phyloP scores from a whole-genome alignment of 2,797 vertebrate species.

The Tragopan temminckii region DNA sequence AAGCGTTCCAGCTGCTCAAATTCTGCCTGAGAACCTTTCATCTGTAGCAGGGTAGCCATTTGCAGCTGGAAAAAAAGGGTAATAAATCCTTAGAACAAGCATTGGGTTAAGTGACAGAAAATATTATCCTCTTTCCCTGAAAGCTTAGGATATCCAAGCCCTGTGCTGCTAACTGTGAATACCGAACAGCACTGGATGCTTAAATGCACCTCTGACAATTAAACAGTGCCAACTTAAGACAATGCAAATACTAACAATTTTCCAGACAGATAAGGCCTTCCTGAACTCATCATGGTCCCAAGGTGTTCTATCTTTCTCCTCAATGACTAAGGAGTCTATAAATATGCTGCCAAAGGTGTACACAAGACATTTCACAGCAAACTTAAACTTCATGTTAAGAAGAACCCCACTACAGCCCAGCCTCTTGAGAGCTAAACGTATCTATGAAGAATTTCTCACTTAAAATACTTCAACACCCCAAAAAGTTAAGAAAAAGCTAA shows the following conservation, averaged over 20 bases:
- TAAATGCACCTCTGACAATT: background rate
- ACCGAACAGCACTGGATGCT: fast-evolving
- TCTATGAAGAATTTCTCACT: fast-evolving
- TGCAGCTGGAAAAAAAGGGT: slow-evolving; percentile 85
- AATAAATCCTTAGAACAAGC: background rate
- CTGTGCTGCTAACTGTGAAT: background rate
- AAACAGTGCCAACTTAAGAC: background rate
- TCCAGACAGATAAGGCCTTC: background rate
- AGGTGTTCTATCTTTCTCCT: background rate
- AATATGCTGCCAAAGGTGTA: background rate
- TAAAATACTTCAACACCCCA: background rate
- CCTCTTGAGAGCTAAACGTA: background rate
- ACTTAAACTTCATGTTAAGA: background rate
- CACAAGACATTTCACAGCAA: background rate
- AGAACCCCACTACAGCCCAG: background rate
- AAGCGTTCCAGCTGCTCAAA: slow-evolving; percentile 93
- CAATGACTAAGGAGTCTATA: too few species aligned
- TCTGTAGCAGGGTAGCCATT: slow-evolving; percentile 91
- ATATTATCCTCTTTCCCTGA: background rate
- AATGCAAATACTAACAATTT: background rate
- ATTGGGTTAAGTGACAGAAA: background rate
- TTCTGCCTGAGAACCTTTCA: slow-evolving; percentile 91
- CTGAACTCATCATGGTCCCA: background rate
- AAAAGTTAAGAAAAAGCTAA: background rate
- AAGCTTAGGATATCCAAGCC: background rate